Base-by-base conservation (phyloP, 2,797 vertebrate species). In the Argyrosomus regius region DNA sequence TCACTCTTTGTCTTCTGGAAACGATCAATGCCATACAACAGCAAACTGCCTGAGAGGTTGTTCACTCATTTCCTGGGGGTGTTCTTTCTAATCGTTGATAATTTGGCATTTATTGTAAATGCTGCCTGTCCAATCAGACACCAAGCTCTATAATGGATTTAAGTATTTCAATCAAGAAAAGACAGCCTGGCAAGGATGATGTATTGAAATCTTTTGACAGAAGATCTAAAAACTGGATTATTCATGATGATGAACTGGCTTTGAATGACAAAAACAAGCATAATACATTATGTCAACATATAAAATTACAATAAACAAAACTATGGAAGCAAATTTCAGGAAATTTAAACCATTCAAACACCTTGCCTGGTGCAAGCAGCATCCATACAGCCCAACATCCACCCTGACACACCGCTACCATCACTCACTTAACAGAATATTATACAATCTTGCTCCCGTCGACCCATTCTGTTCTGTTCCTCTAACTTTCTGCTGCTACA, bases 191-290 rank as follows among this genome's bases (percentile, higher is more conserved):
- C 13, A 58, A 61, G 59, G 6, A 31, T 6, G 13, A 60, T 28
- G 22, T 31, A 13, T 11, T 9, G 13, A 31, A 18, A 43, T 43
- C 20, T 26, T 3, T 14, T 5, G 26, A 31, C 28, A 31, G 28
- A 5, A 31, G 31, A 31, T 31, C 31, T 31, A 28, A 28, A 6
- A 31, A 31, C 4, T 5, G 6, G 31, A 35, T 5, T 7, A 63
- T 9, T 22, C 22, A 22, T 22, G 22, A 22, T 22, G 22, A 6
- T 56, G n/a, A 67, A 3, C 9, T 10, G 31, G 24, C 54, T 28
- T 39, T 39, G 9, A 39, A 39, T 41, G 17, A 13, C 9, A 24
- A 46, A 72, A 66, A 59, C 7, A 67, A 75, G 69, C 24, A 24
- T 3, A 26, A 20, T 6, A 28, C 9, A 54, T 17, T 0, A 9